phyloP scores from a whole-genome alignment of 2,113 vertebrate genomes.

The Odontophorus gujanensis region DNA sequence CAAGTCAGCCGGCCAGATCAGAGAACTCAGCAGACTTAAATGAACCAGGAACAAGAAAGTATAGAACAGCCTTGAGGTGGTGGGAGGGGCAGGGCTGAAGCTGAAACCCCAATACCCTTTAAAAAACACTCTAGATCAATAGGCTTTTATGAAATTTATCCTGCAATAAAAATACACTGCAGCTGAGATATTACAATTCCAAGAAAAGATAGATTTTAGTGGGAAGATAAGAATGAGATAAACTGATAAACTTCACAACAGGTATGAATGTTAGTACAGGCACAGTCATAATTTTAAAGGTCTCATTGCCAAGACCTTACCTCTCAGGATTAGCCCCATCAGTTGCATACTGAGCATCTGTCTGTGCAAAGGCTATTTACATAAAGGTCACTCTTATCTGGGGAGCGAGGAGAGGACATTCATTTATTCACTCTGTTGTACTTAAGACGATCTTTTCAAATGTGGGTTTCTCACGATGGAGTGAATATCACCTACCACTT shows the following conservation, averaged over 20 bases:
- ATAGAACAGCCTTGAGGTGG: neutral
- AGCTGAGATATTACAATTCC: slow-evolving; percentile 16
- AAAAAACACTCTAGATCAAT: neutral
- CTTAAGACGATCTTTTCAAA: neutral
- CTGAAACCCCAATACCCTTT: neutral
- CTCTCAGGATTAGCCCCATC: neutral
- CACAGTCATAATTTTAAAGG: neutral
- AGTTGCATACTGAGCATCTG: neutral
- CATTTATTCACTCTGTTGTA: neutral
- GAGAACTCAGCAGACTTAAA: neutral
- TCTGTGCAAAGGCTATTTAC: neutral
- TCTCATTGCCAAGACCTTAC: neutral
- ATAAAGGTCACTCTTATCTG: neutral
- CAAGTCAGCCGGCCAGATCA: neutral
- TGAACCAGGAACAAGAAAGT: neutral
- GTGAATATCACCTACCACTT: neutral
- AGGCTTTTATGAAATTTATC: neutral
- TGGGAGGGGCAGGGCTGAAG: neutral
- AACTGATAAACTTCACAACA: neutral
- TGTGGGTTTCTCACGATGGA: neutral
- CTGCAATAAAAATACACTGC: neutral
- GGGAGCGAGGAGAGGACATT: neutral
- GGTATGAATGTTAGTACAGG: neutral
- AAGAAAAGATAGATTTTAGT: neutral
- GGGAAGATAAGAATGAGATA: neutral